Evolutionary conservation across 1,140 invertebrate genomes (phyloP), one percentile per base, ranked within the genome.

Genomic region (Dendroctonus valens): DNA sequence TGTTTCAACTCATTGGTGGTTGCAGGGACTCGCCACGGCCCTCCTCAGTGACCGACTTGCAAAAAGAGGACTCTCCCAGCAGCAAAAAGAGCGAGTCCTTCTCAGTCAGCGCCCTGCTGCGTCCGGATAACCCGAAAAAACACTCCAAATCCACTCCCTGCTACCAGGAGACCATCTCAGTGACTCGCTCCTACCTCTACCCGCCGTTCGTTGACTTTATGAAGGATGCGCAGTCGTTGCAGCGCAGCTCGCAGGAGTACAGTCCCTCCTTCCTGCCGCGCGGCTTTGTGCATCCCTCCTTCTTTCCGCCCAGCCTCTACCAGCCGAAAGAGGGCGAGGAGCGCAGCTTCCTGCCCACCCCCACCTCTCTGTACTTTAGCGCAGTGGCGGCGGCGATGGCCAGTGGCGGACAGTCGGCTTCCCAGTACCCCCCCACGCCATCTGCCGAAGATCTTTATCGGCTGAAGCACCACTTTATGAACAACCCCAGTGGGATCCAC

Each of bases 81-180:
- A 88, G 54, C 26, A 88, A 88, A 77, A 86, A 87, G 80, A 91
- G 89, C 6, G 87, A 91, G 77, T 84, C 87, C 5, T 92, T 92
- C 75, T 91, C 89, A 61, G 90, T 92, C 5, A 90, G 86, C 51
- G 91, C 89, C 0, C 78, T 92, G 5, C 77, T 92, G 9, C 83
- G 89, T 77, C 89, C 90, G 54, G 90, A 92, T 76, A 85, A 88
- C 15, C 89, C 87, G 2, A 83, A 86, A 79, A 82, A 75, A 75
- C 83, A 78, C 81, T 81, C 73, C 67, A 79, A 73, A 73, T 75
- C 77, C n/a, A 68, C 76, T 49, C 79, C 81, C 58, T 78, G 83
- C 52, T 82, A 84, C 69, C 78, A 84, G 52, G 79, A 83, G 65
- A 80, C 77, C 12, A 80, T 81, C 60, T 82, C 81, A n/a, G 80